A percentile compares a stretch with the other conserved stretches of the same genome.
Conservation (phyloP, 2,113 vertebrate species). For the Muntiacus muntjak region DNA sequence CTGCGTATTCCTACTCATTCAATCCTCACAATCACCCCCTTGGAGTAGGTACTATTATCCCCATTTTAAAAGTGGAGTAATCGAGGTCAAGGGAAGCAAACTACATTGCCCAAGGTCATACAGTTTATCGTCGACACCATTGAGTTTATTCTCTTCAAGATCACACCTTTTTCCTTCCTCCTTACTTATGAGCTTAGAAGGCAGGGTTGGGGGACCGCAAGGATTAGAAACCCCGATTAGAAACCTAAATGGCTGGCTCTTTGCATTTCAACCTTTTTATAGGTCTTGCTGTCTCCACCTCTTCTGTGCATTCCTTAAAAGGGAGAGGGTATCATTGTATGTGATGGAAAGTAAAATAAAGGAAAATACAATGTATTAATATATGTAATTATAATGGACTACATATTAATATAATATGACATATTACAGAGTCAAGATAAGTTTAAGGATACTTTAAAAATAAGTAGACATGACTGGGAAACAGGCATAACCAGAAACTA, state of each 20-base stretch:
- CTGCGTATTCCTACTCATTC: neutral
- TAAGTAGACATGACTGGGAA: neutral
- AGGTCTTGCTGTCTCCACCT: neutral
- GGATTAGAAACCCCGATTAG: neutral
- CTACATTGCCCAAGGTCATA: neutral
- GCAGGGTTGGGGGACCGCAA: accelerated
- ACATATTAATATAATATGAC: neutral
- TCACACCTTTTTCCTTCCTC: neutral
- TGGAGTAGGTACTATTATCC: accelerated
- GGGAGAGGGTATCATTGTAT: neutral
- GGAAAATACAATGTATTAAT: neutral
- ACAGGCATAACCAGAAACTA: neutral
- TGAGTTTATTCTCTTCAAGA: neutral
- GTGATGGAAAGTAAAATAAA: neutral
- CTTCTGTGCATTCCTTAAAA: neutral
- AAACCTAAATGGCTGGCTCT: neutral
- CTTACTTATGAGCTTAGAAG: accelerated
- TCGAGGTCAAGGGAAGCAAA: neutral
- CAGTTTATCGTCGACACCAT: accelerated
- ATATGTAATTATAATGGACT: neutral
- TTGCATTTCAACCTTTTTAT: neutral
- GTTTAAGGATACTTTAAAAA: neutral
- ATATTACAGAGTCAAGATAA: neutral
- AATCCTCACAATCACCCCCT: neutral
- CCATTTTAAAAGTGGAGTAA: neutral